Evolutionary conservation across 2,888 invertebrate genomes (phyloP), one percentile per base, ranked within the genome.

Genomic region (Acrocyrtus sp.): DNA sequence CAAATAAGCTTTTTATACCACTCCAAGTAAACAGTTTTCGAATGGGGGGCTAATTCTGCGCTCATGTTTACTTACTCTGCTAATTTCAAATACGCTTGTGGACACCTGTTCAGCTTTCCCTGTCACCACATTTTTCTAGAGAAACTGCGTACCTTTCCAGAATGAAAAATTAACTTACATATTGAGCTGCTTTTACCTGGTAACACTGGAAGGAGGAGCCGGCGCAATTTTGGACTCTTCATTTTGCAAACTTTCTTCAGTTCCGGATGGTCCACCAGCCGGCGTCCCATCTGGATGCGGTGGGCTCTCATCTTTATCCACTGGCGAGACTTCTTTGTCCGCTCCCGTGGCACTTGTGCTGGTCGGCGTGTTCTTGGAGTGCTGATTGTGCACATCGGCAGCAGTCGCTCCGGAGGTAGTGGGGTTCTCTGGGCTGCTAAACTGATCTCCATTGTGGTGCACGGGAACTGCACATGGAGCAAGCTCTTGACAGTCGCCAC

Each of bases 401-500:
- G 63, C 15, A 26, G 63, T 45, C 1, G 57, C 29, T 39, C 57
- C 17, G 12, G 50, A 47, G 5, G 47, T 15, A 3, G 61, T n/a
- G 22, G 47, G 22, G 8, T 43, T 48, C n/a, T 15, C 17, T 17
- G 47, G 17, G 41, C 53, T 24, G 19, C n/a, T 39, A 27, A 39
- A 21, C 2, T 48, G 17, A n/a, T 51, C 54, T 24, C 62, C 70
- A 62, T 56, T 62, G n/a, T 72, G 57, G 22, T 63, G 70, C 58
- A 72, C 57, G 45, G 70, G 63, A 63, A 72, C 63, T 63, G 70
- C 63, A 72, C 70, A 72, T 19, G 70, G 70, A 63, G 70, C 63
- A 63, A 72, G 70, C 70, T 72, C 70, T 72, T 63, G 63, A 53
- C 70, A 72, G 22, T 72, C 63, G 4, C 70, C 70, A 57, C 70